Percentiles rank a stretch among this genome's conserved stretches.
Conservation (phyloP, 2,113 vertebrate species). For the Myotis lucifugus region DNA sequence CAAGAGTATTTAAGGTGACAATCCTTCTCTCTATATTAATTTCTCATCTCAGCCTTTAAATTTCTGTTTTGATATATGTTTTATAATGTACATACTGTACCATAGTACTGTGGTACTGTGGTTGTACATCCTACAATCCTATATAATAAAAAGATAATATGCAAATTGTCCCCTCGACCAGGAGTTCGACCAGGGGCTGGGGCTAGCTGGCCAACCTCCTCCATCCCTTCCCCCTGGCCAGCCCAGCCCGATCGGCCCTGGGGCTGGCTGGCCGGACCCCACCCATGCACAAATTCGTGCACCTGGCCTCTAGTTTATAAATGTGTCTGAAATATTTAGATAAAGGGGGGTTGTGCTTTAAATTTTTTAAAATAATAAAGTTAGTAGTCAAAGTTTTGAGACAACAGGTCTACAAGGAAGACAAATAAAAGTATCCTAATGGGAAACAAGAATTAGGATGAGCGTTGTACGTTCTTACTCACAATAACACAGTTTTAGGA, state of each 20-base stretch:
- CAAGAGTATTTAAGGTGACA: neutral
- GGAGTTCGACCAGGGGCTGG: too few relatives aligned
- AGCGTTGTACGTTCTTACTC: neutral
- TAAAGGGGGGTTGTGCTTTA: neutral
- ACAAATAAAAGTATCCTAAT: neutral
- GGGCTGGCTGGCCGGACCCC: too few relatives aligned
- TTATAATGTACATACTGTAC: neutral
- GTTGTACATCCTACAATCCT: neutral
- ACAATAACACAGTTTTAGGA: neutral
- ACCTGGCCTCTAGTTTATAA: neutral
- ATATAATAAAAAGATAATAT: too few relatives aligned
- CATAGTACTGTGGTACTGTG: neutral
- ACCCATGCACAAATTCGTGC: too few relatives aligned
- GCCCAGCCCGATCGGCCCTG: accelerated
- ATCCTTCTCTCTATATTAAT: neutral
- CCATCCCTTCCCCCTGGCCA: too few relatives aligned
- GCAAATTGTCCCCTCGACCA: too few relatives aligned
- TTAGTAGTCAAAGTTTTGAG: neutral
- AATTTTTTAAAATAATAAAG: conserved; percentile 19
- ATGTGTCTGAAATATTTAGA: neutral
- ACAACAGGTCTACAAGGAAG: neutral
- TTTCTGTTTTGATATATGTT: neutral
- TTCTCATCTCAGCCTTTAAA: conserved; percentile 20
- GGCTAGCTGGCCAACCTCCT: too few relatives aligned
- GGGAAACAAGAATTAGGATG: neutral